Evolutionary conservation across 2,888 invertebrate species (phyloP), one percentile per base, ranked within the genome.

Genomic region (Drosophila rellima): DNA sequence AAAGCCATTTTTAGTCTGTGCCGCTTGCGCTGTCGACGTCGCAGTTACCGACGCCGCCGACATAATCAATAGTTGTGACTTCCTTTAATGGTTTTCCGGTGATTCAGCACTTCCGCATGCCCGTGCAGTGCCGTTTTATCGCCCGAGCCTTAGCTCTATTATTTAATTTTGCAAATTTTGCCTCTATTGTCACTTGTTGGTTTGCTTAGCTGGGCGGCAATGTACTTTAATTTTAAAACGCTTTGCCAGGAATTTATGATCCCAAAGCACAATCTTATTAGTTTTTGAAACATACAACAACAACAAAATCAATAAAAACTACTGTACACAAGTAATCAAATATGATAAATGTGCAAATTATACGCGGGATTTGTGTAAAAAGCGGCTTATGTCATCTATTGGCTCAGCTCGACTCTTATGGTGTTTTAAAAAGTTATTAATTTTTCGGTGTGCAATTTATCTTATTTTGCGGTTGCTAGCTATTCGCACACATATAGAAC

Each of bases 21-120:
- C 51, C 60, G 42, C 26, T 26, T 26, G 26, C 26, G 26, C 26
- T 26, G 26, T 26, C 26, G 64, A 56, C 64, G 70, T 64, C 71
- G 75, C 71, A n/a, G n/a, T n/a, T n/a, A n/a, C n/a, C n/a, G n/a
- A n/a, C 64, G 70, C 67, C 71, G 75, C 71, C 88, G 77, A 78
- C 88, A 88, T 88, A 89, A 88, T 88, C 88, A 88, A 89, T 88
- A 88, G 90, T 88, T 88, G 88, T 85, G 88, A 86, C 90, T 88
- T 89, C 86, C 90, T 83, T 88, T 89, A 88, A 88, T 89, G 88
- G 88, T 81, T 88, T 89, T 88, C 88, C 88, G 88, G 90, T 88
- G 88, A 89, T 88, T 89, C 86, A 88, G 86, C 82, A 88, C 83
- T 78, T 80, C 78, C 82, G 80, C 55, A 62, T 68, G 70, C 63